Percentiles rank a stretch among this genome's conserved stretches.
These are phyloP conservation scores for Trichacis sp. DNA, from an alignment of 2,888 invertebrate genomes.

Conservation along the genomic window DNA sequence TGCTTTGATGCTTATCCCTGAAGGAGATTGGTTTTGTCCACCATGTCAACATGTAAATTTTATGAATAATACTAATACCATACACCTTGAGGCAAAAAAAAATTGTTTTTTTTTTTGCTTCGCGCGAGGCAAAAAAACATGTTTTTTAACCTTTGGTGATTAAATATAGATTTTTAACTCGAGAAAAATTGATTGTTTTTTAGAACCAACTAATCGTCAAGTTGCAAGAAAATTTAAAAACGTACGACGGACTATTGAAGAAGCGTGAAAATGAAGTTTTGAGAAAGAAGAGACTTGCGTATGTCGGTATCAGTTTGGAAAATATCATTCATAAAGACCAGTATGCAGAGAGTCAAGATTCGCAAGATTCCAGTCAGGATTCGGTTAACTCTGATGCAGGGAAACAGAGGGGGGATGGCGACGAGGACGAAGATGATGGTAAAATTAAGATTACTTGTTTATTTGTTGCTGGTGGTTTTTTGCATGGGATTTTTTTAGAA, in stretches of 20 bases:
- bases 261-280: constrained; percentile 77
- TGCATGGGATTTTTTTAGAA: too few relatives aligned
- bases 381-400: too few relatives aligned
- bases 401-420: constrained; percentile 42
- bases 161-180: too few relatives aligned
- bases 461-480: too few relatives aligned
- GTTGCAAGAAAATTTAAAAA: constrained; percentile 80
- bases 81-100: too few relatives aligned
- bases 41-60: constrained; percentile 88
- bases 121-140: too few relatives aligned
- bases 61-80: too few relatives aligned
- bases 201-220: constrained; percentile 73
- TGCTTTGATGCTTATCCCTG: constrained; percentile 92
- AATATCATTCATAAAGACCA: constrained; percentile 74
- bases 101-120: too few relatives aligned
- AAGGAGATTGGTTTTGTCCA: constrained; percentile 98
- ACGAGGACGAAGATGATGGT: constrained; percentile 44
- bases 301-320: constrained; percentile 80
- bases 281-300: constrained; percentile 78
- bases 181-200: neutral
- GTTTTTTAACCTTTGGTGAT: too few relatives aligned
- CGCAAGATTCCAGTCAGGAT: constrained; percentile 33
- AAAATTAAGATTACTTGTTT: too few relatives aligned
- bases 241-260: constrained; percentile 81
- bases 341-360: constrained; percentile 53